phyloP scores from a whole-genome alignment of 2,113 vertebrate genomes.

The Electrona antarctica region DNA sequence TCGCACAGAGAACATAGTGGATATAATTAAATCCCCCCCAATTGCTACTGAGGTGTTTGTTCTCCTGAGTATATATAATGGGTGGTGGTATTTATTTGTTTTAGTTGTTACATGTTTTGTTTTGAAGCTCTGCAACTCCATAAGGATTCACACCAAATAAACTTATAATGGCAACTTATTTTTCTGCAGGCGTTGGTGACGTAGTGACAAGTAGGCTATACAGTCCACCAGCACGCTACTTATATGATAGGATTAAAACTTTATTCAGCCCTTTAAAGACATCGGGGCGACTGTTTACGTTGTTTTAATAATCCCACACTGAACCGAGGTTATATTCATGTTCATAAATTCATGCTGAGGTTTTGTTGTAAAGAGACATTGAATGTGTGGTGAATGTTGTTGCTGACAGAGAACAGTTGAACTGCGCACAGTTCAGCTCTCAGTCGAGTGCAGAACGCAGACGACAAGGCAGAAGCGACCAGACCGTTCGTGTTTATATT shows the following conservation, averaged over 20 bases:
- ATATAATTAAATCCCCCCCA: background rate
- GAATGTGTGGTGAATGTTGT: conserved; percentile 70
- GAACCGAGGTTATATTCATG: too few species aligned
- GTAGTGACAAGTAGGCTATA: conserved; percentile 49
- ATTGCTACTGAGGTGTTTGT: background rate
- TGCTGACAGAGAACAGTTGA: conserved; percentile 72
- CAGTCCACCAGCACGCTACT: conserved; percentile 52
- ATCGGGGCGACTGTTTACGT: too few species aligned
- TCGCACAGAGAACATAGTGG: too few species aligned
- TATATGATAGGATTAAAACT: conserved; percentile 42
- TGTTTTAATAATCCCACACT: too few species aligned
- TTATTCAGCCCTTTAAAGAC: conserved; percentile 5
- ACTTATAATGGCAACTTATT: conserved; percentile 35
- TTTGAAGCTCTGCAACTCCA: background rate
- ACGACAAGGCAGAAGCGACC: conserved; percentile 60
- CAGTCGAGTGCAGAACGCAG: conserved; percentile 68
- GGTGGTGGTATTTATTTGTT: too few species aligned
- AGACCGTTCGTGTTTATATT: conserved; percentile 75
- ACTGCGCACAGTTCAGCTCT: conserved; percentile 82
- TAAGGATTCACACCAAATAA: conserved; percentile 8
- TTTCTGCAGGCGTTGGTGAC: conserved; percentile 58
- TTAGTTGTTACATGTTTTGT: background rate
- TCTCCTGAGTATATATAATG: background rate
- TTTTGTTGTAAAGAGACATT: conserved; percentile 51
- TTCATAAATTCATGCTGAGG: background rate